phyloP scores from a whole-genome alignment of 2,797 vertebrate species.

The Mycteria americana region DNA sequence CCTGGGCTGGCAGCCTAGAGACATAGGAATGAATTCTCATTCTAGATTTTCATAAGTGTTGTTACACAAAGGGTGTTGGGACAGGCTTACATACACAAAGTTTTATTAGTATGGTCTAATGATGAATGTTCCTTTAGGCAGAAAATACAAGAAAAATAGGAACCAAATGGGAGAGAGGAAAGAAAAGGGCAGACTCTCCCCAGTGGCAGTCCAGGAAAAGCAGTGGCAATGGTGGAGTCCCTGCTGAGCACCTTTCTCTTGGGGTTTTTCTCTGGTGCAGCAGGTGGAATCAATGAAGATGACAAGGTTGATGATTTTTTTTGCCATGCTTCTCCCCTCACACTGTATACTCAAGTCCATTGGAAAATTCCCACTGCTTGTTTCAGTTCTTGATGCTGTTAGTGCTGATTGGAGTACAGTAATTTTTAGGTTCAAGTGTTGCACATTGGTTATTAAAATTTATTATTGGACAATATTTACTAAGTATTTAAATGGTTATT shows the following conservation, averaged over 20 bases:
- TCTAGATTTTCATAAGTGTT: not conserved
- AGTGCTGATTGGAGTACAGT: not conserved
- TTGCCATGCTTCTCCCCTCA: not conserved
- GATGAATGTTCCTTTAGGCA: not conserved
- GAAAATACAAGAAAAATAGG: not conserved
- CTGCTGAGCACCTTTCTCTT: not conserved
- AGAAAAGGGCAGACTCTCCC: not conserved
- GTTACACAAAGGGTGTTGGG: not conserved
- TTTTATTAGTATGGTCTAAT: not conserved
- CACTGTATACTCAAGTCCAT: not conserved
- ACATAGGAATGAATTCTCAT: not conserved
- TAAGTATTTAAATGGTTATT: not conserved
- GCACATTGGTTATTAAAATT: not conserved
- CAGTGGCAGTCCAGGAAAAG: not conserved
- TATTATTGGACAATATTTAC: not conserved
- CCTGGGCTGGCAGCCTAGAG: not conserved
- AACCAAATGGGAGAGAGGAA: not conserved
- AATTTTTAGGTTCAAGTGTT: not conserved
- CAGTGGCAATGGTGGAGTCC: not conserved
- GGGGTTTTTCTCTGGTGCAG: not conserved
- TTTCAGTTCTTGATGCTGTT: not conserved
- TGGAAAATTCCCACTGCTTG: not conserved
- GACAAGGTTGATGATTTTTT: not conserved
- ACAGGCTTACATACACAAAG: not conserved
- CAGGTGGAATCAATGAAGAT: not conserved